Base-by-base conservation (phyloP, 2,888 invertebrate species). In the Slavum lentiscoides region DNA sequence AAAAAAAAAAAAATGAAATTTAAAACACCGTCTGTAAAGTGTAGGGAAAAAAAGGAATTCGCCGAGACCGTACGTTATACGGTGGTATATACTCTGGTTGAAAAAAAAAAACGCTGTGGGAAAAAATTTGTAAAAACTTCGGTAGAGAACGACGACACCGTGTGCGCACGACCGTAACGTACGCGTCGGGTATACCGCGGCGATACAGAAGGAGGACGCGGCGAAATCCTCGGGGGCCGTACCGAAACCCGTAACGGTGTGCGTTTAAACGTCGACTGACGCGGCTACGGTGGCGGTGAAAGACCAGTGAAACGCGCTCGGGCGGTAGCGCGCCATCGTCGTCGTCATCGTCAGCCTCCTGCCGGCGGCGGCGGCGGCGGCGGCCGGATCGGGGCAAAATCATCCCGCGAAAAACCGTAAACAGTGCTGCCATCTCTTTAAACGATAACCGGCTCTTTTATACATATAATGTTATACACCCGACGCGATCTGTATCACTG, bases 361-460 rank as follows among this genome's bases (percentile, higher is more conserved):
- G 30, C 30, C 30, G 4, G 30, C 30, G 30, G n/a, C n/a, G n/a
- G n/a, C n/a, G n/a, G n/a, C n/a, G n/a, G n/a, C n/a, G n/a, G n/a
- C n/a, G n/a, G n/a, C n/a, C n/a, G n/a, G n/a, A n/a, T n/a, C n/a
- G 53, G 77, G 69, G 69, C 70, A 39, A 69, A 77, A 62, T 58
- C 69, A 13, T 75, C 67, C 69, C 62, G 4, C 69, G 19, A 30
- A 80, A 70, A 64, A 72, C 70, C 55, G 23, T 55, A 23, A 55
- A 80, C 80, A 70, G 80, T 80, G 80, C 80, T 80, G 80, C 80
- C 64, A 80, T 80, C 80, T 80, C 80, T 80, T 80, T 80, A 80
- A 70, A 70, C n/a, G 70, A 80, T 64, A 58, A 49, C n/a, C 64
- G 55, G 69, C 19, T 69, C 30, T 68, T 53, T 64, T 53, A 8